Evolutionary conservation across 2,797 vertebrate species (phyloP).

Genomic region (Gadopsis bispinosus): DNA sequence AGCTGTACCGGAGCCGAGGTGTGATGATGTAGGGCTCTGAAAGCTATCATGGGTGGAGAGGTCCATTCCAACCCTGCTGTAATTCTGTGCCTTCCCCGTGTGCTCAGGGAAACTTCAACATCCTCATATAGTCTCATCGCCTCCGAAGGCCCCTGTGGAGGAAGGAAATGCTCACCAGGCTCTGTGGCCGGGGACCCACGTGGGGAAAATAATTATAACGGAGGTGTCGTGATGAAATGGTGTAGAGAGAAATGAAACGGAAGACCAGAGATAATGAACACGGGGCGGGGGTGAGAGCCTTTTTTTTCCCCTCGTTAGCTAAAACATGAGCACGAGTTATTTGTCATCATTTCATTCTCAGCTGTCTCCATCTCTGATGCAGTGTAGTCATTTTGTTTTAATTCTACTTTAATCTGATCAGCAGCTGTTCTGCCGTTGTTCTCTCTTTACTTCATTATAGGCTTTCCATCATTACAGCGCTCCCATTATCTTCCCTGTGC

Average conservation of each 20-base stretch:
- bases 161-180: constrained; percentile 28
- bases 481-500: constrained; percentile 43
- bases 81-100: constrained; percentile 33
- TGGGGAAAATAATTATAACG: constrained; percentile 40
- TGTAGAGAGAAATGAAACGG: constrained; percentile 38
- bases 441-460: constrained; percentile 64
- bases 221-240: constrained; percentile 41
- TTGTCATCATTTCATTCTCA: constrained; percentile 62
- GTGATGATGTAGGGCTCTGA: constrained; percentile 5
- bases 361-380: constrained; percentile 59
- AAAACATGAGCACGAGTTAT: constrained; percentile 52
- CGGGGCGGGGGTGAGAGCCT: neutral
- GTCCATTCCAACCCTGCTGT: constrained; percentile 27
- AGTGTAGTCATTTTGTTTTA: constrained; percentile 65
- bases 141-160: constrained; percentile 5
- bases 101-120: constrained; percentile 23
- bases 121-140: constrained; percentile 7
- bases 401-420: constrained; percentile 75
- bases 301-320: constrained; percentile 38
- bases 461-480: constrained; percentile 47
- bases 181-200: constrained; percentile 14
- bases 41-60: constrained; percentile 23
- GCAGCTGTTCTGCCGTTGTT: constrained; percentile 64
- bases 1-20: constrained; percentile 20
- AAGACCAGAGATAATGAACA: constrained; percentile 54